Evolutionary conservation across 2,797 vertebrate genomes (phyloP).

Genomic region (Epinephelus awoara): DNA sequence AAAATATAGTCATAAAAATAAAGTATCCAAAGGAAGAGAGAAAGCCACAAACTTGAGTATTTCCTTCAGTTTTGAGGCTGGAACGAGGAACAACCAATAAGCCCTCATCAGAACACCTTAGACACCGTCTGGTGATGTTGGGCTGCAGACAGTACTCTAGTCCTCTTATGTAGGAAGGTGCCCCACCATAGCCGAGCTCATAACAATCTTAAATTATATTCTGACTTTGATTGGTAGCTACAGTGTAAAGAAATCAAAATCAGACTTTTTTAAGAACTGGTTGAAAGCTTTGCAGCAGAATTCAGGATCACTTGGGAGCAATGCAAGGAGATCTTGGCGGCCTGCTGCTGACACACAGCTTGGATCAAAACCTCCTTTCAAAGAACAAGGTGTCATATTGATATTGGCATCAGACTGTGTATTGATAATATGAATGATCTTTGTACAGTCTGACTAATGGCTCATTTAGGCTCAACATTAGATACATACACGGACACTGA

Average conservation of each 20-base stretch:
- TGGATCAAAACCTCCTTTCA: background rate
- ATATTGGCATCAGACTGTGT: constrained; percentile 1
- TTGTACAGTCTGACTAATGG: background rate
- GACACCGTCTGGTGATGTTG: background rate
- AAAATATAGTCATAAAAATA: background rate
- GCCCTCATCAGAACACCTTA: constrained; percentile 1
- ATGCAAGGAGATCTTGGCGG: background rate
- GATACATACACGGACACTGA: too few relatives aligned
- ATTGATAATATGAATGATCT: constrained; percentile 18
- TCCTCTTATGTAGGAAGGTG: background rate
- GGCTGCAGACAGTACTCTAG: background rate
- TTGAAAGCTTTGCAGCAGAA: background rate
- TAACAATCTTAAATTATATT: background rate
- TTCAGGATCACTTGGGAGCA: background rate
- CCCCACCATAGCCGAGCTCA: background rate
- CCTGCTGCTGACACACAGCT: background rate
- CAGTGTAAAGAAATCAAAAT: background rate
- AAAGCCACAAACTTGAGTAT: background rate
- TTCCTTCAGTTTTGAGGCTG: background rate
- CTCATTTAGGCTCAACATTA: too few relatives aligned
- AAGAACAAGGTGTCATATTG: background rate
- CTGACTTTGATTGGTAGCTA: background rate
- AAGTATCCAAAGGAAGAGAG: background rate
- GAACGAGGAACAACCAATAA: background rate
- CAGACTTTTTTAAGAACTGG: too few relatives aligned